phyloP scores from a whole-genome alignment of 2,888 invertebrate species.

The Drosophila infuscata region DNA sequence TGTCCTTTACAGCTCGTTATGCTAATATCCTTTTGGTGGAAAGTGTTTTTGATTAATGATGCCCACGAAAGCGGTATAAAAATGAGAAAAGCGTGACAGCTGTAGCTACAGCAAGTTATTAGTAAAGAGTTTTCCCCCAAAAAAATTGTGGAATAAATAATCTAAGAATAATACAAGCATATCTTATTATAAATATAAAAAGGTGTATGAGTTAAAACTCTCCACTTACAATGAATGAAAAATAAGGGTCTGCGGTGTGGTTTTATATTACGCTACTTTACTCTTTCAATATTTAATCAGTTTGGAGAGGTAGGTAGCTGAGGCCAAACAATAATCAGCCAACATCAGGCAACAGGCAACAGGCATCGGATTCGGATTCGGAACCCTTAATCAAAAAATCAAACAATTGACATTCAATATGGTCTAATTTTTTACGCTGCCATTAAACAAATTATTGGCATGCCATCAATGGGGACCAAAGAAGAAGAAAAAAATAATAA shows the following conservation, averaged over 20 bases:
- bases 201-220: conserved; percentile 34
- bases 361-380: conserved; percentile 19
- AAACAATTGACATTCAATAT: conserved; percentile 84
- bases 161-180: conserved; percentile 23
- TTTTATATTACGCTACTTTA: conserved; percentile 71
- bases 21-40: conserved; percentile 71
- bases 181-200: conserved; percentile 7
- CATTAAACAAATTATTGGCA: conserved; percentile 82
- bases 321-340: conserved; percentile 41
- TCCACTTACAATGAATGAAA: conserved; percentile 29
- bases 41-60: conserved; percentile 82
- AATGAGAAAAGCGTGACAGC: conserved; percentile 51
- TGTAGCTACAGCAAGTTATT: conserved; percentile 42
- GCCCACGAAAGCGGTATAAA: conserved; percentile 19
- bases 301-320: conserved; percentile 31
- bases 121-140: conserved; percentile 8
- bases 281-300: conserved; percentile 81
- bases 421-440: conserved; percentile 82
- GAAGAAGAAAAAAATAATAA: not conserved
- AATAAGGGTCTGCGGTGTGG: conserved; percentile 25
- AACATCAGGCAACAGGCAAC: conserved; percentile 14
- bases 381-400: conserved; percentile 78
- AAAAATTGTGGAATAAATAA: conserved; percentile 9
- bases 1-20: conserved; percentile 59
- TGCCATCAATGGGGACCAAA: conserved; percentile 34